Base-by-base conservation (phyloP, 2,888 invertebrate genomes). In the Entomobrya multifasciata region DNA sequence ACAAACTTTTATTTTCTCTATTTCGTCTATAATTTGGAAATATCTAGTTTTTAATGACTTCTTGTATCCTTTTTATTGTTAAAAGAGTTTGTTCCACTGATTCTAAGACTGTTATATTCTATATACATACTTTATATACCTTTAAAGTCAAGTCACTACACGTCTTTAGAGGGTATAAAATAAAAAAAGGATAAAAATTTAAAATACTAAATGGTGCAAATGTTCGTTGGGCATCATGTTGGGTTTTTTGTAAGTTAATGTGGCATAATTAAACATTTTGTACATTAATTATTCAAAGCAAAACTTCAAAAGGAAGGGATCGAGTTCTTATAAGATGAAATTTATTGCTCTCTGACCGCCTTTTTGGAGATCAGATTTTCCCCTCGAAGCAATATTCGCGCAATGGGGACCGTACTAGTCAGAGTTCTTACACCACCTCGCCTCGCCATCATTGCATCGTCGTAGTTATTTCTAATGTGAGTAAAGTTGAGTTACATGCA, bases 211-310 rank as follows among this genome's bases (percentile, higher is more conserved):
- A 41, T 49, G 25, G 49, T 62, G 44, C 17, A 57, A 52, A 30
- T 30, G 57, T 30, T 3, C 11, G 30, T 78, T 41, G 57, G 41
- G 11, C 17, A 17, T 60, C 78, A 62, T 78, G 78, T 62, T 41
- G 36, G 27, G 13, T 17, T 47, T 76, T 41, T 76, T 62, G 72
- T 72, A 44, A 57, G 77, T 70, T 65, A 67, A 78, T 78, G 84
- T 84, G 70, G 77, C 70, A 70, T 85, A 85, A 85, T 85, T 78
- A 85, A 85, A 85, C 79, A 79, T 79, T n/a, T 85, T 57, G 70
- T 72, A 85, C 79, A 70, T 78, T 79, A 85, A 85, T 85, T 85
- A 79, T 79, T 79, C 78, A 85, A 65, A 84, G 47, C 65, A 77
- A 79, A 85, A 85, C 72, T 85, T 62, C 62, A 85, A 78, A 79